Evolutionary conservation across 2,888 invertebrate genomes (phyloP).

Genomic region (Seladonia tumulorum): DNA sequence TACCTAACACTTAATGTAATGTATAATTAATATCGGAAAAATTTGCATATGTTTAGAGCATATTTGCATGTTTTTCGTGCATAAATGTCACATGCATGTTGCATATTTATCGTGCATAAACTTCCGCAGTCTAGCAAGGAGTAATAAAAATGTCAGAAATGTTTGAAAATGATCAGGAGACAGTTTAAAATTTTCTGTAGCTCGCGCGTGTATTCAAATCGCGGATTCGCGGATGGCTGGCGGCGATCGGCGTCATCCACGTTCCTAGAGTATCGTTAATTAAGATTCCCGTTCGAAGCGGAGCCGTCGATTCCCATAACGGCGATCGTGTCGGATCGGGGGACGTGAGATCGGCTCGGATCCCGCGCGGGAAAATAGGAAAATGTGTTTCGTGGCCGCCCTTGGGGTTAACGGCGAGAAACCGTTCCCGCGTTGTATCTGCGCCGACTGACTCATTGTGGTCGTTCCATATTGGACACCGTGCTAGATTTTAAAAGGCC

Average conservation of each 20-base stretch:
- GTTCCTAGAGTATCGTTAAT: constrained; percentile 49
- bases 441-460: constrained; percentile 57
- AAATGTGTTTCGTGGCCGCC: constrained; percentile 40
- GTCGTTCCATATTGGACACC: constrained; percentile 57
- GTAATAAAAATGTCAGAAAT: too few relatives aligned
- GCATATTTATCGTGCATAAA: too few relatives aligned
- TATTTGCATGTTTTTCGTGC: too few relatives aligned
- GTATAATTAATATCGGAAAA: too few relatives aligned
- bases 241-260: not conserved
- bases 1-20: too few relatives aligned
- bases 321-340: not conserved
- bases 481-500: constrained; percentile 64
- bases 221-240: not conserved
- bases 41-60: too few relatives aligned
- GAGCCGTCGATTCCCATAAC: constrained; percentile 13
- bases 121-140: too few relatives aligned
- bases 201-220: not conserved
- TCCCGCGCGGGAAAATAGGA: constrained; percentile 44
- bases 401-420: constrained; percentile 55
- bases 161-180: too few relatives aligned
- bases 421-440: constrained; percentile 50
- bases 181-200: too few relatives aligned
- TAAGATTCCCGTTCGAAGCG: constrained; percentile 41
- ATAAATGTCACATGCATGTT: too few relatives aligned
- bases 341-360: not conserved